Evolutionary conservation across 2,797 vertebrate genomes (phyloP), one percentile per base, ranked within the genome.

Genomic region (Cossypha heuglini): DNA sequence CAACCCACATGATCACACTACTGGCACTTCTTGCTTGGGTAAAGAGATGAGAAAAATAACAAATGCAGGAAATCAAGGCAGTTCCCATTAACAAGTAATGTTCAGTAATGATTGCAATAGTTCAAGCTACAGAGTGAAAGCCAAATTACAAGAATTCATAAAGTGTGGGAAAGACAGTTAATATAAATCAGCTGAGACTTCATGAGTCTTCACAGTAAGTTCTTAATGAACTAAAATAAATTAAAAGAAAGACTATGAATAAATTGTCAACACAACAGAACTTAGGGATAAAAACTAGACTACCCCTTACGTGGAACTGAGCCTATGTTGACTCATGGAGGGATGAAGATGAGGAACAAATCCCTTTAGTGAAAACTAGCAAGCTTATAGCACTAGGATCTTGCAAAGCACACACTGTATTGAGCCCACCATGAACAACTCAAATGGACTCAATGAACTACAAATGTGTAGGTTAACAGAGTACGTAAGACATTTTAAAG

Each of bases 341-440:
- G 42, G 24, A 67, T 0, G 0, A 77, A 49, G 68, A 52, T 55
- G 5, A n/a, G 38, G 52, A 86, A 61, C 0, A 3, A 46, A 69
- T 42, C 40, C 24, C 16, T 51, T 16, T 3, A 8, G 6, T 42
- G 42, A 83, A 54, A 71, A 54, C 46, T 24, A 58, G 13, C 15
- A 66, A 29, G 10, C 17, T 67, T 33, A 8, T 5, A 92, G 16
- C 37, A 48, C 16, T 6, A 43, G 14, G 49, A 77, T 48, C 28
- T 71, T 54, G 42, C 26, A 77, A 69, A 92, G 67, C 35, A 74
- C 10, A 20, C 10, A 24, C 10, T 4, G 6, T 11, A 66, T 1
- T 20, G 38, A 75, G 43, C 28, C 38, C 35, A 68, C 20, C 38
- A 5, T 11, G n/a, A 45, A 45, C 22, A 76, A 51, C n/a, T 45